These are phyloP conservation scores for Tinea semifulvella DNA, from an alignment of 2,888 invertebrate species.

Conservation along the genomic window DNA sequence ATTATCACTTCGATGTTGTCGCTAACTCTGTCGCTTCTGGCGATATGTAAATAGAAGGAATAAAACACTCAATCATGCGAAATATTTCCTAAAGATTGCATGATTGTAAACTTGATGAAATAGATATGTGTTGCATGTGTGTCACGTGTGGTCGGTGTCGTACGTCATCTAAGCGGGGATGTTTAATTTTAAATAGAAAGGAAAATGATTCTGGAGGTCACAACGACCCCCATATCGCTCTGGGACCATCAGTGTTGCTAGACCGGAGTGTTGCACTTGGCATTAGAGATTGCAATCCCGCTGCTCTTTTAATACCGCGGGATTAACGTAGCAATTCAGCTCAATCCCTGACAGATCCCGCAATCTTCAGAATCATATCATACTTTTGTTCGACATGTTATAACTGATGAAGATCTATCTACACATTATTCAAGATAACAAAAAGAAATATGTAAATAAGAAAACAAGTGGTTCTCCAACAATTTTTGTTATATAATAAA, in stretches of 20 bases:
- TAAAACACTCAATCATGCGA: constrained; percentile 4
- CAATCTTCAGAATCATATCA: no score
- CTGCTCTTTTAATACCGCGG: no score
- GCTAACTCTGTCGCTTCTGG: constrained; percentile 38
- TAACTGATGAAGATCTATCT: no score
- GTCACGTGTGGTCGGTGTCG: constrained; percentile 58
- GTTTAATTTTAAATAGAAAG: constrained; percentile 56
- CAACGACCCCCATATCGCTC: constrained; percentile 49
- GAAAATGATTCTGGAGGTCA: constrained; percentile 62
- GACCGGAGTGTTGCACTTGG: constrained; percentile 26
- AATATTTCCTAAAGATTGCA: constrained; percentile 31
- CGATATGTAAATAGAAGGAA: constrained; percentile 38
- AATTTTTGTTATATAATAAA: no score
- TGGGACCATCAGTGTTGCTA: constrained; percentile 46
- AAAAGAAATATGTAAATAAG: no score
- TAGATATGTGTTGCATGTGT: constrained; percentile 67
- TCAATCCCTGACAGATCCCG: no score
- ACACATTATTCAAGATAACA: no score
- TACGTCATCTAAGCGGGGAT: constrained; percentile 59
- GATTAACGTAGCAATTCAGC: no score
- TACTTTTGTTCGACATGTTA: no score
- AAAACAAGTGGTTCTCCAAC: no score
- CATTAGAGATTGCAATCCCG: no score
- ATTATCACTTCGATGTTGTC: constrained; percentile 41
- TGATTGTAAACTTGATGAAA: constrained; percentile 40